Evolutionary conservation across 2,113 vertebrate species (phyloP), one percentile per base, ranked within the genome.

Genomic region (Nasalis larvatus): DNA sequence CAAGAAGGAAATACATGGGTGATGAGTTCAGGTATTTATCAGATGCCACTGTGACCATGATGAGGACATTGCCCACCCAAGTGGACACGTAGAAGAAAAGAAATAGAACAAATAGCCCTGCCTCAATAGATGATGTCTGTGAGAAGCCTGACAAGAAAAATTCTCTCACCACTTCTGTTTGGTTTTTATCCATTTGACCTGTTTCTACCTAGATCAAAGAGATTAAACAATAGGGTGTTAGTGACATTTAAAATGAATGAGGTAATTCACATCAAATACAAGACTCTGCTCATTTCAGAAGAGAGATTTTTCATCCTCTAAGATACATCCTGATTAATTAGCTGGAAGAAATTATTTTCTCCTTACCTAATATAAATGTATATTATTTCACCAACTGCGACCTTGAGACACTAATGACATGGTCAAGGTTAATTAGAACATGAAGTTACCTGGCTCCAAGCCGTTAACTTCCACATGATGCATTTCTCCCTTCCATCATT

Each of bases 1-100:
- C 96, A 63, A 98, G 95, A 58, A 98, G 94, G 54, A 98, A 98
- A 85, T 98, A 98, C 96, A 98, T 98, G 40, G 96, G 96, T 20
- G 96, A 98, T 49, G 97, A 92, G 80, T 83, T 80, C 42, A 98
- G 54, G 13, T 86, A 37, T 58, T 78, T 92, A 82, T 97, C 69
- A 45, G 52, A 49, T 2, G 25, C 4, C 60, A 98, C 68, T 45
- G 96, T 98, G 83, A 96, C 32, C 92, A 98, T 94, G 27, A 97
- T 96, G 58, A 98, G 96, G 86, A 97, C 1, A 40, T 98, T 98
- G 16, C 97, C 90, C 66, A 96, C 54, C 85, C 97, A 97, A 78
- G 97, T 83, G 18, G 80, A 77, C 42, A 93, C 30, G 30, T 97
- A 97, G 30, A 98, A 94, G 32, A 98, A 27, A 52, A 98, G 85